Evolutionary conservation across 2,797 vertebrate genomes (phyloP).

Genomic region (Gila robusta): DNA sequence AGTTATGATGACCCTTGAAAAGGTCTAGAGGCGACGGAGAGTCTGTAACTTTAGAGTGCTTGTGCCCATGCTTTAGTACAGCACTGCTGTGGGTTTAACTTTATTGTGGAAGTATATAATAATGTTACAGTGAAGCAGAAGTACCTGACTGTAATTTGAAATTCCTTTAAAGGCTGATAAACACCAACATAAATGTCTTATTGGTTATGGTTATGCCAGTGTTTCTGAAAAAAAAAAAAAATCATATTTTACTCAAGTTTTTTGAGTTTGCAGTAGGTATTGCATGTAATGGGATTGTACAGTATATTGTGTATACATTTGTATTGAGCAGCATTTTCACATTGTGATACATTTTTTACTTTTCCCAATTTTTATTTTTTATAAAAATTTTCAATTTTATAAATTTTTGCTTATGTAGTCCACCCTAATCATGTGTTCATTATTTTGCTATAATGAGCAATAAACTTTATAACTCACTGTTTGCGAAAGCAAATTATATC

Average conservation of each 20-base stretch:
- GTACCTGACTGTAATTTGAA: slow-evolving; percentile 44
- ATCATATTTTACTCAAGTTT: background rate
- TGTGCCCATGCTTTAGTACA: slow-evolving; percentile 44
- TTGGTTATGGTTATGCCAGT: background rate
- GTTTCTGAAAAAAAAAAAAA: background rate
- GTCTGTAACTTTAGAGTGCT: slow-evolving; percentile 35
- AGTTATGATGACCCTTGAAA: slow-evolving; percentile 43
- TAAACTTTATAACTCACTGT: background rate
- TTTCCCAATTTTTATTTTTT: background rate
- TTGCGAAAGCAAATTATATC: background rate
- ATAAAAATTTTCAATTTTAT: background rate
- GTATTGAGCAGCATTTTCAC: background rate
- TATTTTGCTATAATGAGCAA: background rate
- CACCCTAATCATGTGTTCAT: background rate
- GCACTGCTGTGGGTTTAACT: background rate
- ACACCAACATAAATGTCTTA: background rate
- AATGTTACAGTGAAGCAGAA: slow-evolving; percentile 16
- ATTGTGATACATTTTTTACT: background rate
- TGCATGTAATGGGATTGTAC: background rate
- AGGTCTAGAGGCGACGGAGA: slow-evolving; percentile 44
- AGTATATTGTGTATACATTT: background rate
- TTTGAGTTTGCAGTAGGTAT: background rate
- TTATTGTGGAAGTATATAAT: background rate
- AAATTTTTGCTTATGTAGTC: background rate
- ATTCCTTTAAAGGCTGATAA: background rate